Conservation (phyloP, 2,797 vertebrate genomes). For the Acipenser ruthenus region DNA sequence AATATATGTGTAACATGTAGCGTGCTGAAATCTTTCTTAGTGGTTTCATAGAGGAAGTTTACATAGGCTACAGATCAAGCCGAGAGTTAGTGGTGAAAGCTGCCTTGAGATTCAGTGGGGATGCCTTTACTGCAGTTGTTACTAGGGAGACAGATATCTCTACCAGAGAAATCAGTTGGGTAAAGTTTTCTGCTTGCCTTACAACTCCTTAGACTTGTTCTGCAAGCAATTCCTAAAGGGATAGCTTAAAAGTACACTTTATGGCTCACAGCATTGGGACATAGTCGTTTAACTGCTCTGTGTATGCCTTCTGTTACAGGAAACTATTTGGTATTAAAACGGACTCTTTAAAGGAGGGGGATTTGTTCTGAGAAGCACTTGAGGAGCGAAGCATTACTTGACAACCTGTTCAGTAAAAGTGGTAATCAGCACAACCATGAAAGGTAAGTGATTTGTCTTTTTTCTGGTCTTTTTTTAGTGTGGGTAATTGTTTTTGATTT, state of each 20-base stretch:
- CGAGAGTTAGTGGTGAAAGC: background rate
- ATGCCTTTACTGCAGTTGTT: slow-evolving; percentile 10
- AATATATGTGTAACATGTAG: slow-evolving; percentile 17
- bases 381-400: slow-evolving; percentile 13
- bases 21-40: background rate
- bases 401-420: slow-evolving; percentile 5
- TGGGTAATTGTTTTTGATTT: background rate
- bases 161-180: slow-evolving; percentile 5
- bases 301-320: slow-evolving; percentile 23
- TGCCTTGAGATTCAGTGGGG: slow-evolving; percentile 6
- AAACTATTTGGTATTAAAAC: slow-evolving; percentile 6
- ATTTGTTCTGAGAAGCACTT: slow-evolving; percentile 13
- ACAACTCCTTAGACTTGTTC: slow-evolving; percentile 1
- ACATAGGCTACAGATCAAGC: slow-evolving; percentile 29
- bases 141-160: slow-evolving; percentile 4
- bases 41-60: slow-evolving; percentile 34
- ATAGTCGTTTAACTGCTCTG: slow-evolving; percentile 11
- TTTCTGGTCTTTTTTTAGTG: slow-evolving; percentile 5
- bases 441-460: slow-evolving; percentile 47
- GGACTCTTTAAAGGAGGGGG: slow-evolving; percentile 21
- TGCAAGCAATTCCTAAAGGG: background rate
- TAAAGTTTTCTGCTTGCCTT: background rate
- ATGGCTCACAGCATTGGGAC: slow-evolving; percentile 16
- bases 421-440: slow-evolving; percentile 49
- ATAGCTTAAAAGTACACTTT: background rate